These are phyloP conservation scores for Anodontia alba DNA, from an alignment of 2,888 invertebrate species.

Conservation along the genomic window DNA sequence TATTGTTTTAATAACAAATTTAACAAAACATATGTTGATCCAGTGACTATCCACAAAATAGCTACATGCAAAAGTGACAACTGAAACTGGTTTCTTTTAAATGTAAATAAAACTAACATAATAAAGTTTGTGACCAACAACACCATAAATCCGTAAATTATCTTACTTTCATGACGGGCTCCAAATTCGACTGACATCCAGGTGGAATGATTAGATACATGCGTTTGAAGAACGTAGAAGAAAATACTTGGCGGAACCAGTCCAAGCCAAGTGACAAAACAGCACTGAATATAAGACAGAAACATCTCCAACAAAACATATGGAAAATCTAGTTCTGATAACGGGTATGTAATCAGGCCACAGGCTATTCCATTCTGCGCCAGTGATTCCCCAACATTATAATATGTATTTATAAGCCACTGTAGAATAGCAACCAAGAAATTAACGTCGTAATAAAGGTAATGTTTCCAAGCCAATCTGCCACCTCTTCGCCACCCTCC, in stretches of 20 bases:
- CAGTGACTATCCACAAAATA: neutral
- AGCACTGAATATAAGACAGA: conserved; percentile 60
- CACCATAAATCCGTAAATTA: neutral
- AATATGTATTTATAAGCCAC: conserved; percentile 58
- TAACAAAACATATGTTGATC: neutral
- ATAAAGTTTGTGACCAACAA: conserved; percentile 7
- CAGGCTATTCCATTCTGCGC: conserved; percentile 67
- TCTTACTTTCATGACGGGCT: neutral
- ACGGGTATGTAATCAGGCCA: conserved; percentile 72
- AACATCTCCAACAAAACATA: conserved; percentile 61
- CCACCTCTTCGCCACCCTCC: conserved; percentile 76
- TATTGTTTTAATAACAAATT: neutral
- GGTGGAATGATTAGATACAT: neutral
- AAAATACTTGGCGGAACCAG: neutral
- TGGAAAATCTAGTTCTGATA: conserved; percentile 56
- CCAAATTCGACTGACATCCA: neutral
- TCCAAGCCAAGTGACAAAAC: conserved; percentile 35
- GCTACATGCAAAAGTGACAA: neutral
- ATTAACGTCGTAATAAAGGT: conserved; percentile 69
- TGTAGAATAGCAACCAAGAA: conserved; percentile 61
- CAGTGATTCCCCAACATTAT: conserved; percentile 67
- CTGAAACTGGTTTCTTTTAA: neutral
- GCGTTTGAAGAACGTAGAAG: neutral
- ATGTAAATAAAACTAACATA: neutral
- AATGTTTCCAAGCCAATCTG: conserved; percentile 68